Conservation (phyloP, 92 coral and sea anemone genomes). For the Paramuricea clavata region DNA sequence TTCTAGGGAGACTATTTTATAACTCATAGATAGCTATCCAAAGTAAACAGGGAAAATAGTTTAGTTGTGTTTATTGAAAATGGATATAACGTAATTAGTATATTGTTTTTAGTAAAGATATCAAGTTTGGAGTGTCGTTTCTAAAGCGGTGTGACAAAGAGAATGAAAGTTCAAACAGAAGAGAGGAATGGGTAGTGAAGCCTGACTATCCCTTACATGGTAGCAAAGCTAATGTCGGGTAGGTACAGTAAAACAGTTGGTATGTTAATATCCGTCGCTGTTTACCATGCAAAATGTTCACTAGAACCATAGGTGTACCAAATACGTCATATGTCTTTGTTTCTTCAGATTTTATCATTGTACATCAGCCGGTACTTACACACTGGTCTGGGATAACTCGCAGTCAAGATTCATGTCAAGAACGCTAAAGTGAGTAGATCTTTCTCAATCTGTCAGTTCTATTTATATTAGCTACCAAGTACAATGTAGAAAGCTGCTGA, state of each 20-base stretch:
- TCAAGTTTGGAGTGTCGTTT: slow-evolving; percentile 89
- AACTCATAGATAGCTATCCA: no score
- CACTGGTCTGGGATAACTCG: slow-evolving; percentile 93
- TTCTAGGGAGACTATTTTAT: no score
- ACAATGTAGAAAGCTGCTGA: no score
- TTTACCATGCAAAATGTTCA: no score
- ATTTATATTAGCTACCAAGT: no score
- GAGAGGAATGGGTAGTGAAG: slow-evolving; percentile 83
- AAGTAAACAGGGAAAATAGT: no score
- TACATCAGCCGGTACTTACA: slow-evolving; percentile 92
- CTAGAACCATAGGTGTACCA: no score
- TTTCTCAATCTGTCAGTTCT: no score
- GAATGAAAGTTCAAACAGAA: slow-evolving; percentile 55
- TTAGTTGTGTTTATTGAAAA: not conserved
- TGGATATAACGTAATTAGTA: not conserved
- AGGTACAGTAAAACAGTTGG: slow-evolving; percentile 27
- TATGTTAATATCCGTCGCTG: no score
- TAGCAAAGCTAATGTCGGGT: slow-evolving; percentile 83
- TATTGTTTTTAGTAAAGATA: slow-evolving; percentile 74
- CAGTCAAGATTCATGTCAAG: slow-evolving; percentile 90
- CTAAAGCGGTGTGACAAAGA: slow-evolving; percentile 87
- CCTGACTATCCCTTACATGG: slow-evolving; percentile 68
- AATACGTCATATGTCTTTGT: not conserved
- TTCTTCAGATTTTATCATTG: slow-evolving; percentile 78
- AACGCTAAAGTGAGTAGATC: slow-evolving; percentile 80